These are phyloP conservation scores for Uloborus diversus DNA, from an alignment of 1,140 invertebrate species.

Conservation along the genomic window DNA sequence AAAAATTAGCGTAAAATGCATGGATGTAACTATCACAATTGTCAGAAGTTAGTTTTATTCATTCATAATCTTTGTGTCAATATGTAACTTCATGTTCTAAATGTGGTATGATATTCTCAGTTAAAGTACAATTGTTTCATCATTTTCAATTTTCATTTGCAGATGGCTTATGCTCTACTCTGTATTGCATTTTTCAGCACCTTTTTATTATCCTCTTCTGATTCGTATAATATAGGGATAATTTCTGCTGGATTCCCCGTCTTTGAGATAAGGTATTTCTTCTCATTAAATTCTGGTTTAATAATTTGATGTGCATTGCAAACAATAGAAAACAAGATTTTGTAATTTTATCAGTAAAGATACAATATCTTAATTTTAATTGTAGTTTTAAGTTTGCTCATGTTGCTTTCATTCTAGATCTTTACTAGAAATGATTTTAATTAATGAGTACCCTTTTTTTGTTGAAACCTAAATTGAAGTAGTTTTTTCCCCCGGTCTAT, in stretches of 20 bases:
- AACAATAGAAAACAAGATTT: neutral
- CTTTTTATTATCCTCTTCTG: constrained; percentile 5
- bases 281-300: neutral
- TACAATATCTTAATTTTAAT: neutral
- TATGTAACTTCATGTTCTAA: too few relatives aligned
- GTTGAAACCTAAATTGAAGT: neutral
- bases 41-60: too few relatives aligned
- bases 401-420: neutral
- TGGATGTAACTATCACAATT: too few relatives aligned
- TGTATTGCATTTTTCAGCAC: neutral
- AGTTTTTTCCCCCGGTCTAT: neutral
- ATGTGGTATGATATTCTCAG: neutral
- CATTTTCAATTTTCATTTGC: too few relatives aligned
- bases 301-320: neutral
- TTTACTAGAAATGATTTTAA: neutral
- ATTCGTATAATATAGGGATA: constrained; percentile 16
- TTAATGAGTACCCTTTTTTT: neutral
- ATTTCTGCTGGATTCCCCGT: constrained; percentile 34
- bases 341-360: neutral
- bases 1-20: too few relatives aligned
- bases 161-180: neutral
- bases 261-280: constrained; percentile 41
- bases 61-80: too few relatives aligned
- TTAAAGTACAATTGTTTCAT: too few relatives aligned
- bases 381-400: neutral